Percentiles rank a stretch among this genome's conserved stretches.
Evolutionary conservation across 2,797 vertebrate species (phyloP).

Genomic region (Brachyalestes nurse): DNA sequence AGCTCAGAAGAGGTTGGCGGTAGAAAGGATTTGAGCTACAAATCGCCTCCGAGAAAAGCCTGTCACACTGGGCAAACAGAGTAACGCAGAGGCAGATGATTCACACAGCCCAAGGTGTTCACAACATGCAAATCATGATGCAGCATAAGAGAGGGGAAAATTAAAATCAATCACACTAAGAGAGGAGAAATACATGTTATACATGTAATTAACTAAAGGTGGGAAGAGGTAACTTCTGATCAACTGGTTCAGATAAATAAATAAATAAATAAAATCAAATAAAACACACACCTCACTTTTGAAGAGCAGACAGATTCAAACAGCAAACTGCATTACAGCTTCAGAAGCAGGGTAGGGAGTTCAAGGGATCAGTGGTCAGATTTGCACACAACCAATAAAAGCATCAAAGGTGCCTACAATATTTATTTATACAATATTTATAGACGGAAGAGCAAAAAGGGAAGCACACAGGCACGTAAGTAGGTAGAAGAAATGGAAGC

Average conservation of each 20-base stretch:
- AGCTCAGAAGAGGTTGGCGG: slow-evolving; percentile 42
- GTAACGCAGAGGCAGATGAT: slow-evolving; percentile 50
- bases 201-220: slow-evolving; percentile 13
- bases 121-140: slow-evolving; percentile 40
- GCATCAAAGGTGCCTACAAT: slow-evolving; percentile 35
- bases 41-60: slow-evolving; percentile 48
- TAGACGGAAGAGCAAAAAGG: neutral
- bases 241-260: neutral
- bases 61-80: slow-evolving; percentile 51
- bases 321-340: slow-evolving; percentile 13
- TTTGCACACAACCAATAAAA: slow-evolving; percentile 48
- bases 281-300: slow-evolving; percentile 3
- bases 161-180: slow-evolving; percentile 57
- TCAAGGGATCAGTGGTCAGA: slow-evolving; percentile 41
- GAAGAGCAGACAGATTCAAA: neutral
- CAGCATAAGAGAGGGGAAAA: slow-evolving; percentile 49
- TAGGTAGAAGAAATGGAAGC: slow-evolving; percentile 38
- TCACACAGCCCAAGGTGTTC: slow-evolving; percentile 51
- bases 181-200: slow-evolving; percentile 16
- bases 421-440: slow-evolving; percentile 54
- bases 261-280: slow-evolving; percentile 16
- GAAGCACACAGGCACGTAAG: slow-evolving; percentile 30
- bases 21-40: slow-evolving; percentile 40
- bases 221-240: neutral
- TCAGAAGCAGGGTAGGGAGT: slow-evolving; percentile 16